Percentiles rank a stretch among this genome's conserved stretches.
Evolutionary conservation across 2,797 vertebrate species (phyloP).

Genomic region (Oryzias dopingdopingensis): DNA sequence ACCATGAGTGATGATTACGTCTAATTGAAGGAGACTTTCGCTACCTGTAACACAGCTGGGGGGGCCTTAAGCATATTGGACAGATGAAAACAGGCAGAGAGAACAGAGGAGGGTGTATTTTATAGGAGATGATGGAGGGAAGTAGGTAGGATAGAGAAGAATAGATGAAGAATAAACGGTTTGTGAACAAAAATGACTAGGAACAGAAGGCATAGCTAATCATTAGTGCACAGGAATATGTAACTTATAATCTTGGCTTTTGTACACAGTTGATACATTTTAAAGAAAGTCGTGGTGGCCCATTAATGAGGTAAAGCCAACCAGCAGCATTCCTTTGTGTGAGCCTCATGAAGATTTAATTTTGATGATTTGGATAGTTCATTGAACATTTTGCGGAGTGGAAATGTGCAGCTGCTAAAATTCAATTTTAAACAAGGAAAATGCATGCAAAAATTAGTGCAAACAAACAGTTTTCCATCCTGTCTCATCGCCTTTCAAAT

Average conservation of each 20-base stretch:
- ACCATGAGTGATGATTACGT: constrained; percentile 98
- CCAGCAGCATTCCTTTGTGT: constrained; percentile 18
- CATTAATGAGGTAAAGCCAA: constrained; percentile 70
- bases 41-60: constrained; percentile 96
- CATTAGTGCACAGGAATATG: constrained; percentile 58
- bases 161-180: neutral
- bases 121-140: constrained; percentile 32
- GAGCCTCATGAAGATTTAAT: constrained; percentile 20
- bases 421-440: constrained; percentile 49
- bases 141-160: constrained; percentile 14
- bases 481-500: constrained; percentile 42
- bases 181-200: constrained; percentile 12
- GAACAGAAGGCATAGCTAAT: constrained; percentile 7
- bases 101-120: constrained; percentile 43
- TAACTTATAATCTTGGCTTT: constrained; percentile 68
- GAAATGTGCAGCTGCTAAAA: constrained; percentile 41
- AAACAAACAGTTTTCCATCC: constrained; percentile 35
- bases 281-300: constrained; percentile 82
- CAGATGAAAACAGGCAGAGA: constrained; percentile 52
- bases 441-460: constrained; percentile 38
- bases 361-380: constrained; percentile 30
- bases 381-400: constrained; percentile 36
- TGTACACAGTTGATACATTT: constrained; percentile 81
- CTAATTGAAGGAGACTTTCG: constrained; percentile 99
- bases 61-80: constrained; percentile 78